Percentiles rank a stretch among this genome's conserved stretches.
phyloP scores from a whole-genome alignment of 2,113 vertebrate species.

The Paradisaea rubra region DNA sequence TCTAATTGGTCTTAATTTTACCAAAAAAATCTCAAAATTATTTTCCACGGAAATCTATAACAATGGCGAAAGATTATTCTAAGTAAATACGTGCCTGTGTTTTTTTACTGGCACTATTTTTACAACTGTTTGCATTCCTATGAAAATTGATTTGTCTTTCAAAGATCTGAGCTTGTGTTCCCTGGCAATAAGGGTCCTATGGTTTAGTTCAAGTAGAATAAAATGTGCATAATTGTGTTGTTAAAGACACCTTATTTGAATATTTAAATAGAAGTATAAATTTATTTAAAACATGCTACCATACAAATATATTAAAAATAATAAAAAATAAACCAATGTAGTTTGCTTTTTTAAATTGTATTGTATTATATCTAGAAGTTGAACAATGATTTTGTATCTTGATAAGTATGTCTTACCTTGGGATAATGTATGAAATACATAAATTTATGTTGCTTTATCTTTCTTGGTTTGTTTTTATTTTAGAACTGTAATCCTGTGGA shows the following conservation, averaged over 20 bases:
- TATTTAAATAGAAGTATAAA: not conserved
- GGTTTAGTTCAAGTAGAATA: conserved; percentile 31
- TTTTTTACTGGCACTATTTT: conserved; percentile 25
- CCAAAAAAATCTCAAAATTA: conserved; percentile 24
- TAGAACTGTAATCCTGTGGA: conserved; percentile 68
- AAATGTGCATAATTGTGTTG: not conserved
- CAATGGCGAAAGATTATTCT: conserved; percentile 91
- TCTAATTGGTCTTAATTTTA: conserved; percentile 70
- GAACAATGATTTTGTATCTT: conserved; percentile 10
- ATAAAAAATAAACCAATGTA: not conserved
- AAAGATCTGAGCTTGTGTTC: conserved; percentile 23
- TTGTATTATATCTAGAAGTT: not conserved
- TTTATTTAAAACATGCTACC: not conserved
- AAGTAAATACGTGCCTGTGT: conserved; percentile 14
- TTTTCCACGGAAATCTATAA: conserved; percentile 87
- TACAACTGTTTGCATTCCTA: not conserved
- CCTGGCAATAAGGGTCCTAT: not conserved
- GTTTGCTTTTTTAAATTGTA: not conserved
- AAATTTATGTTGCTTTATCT: conserved; percentile 1
- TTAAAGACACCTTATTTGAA: not conserved
- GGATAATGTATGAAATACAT: not conserved
- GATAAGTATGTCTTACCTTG: conserved; percentile 6
- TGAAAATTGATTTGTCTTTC: not conserved
- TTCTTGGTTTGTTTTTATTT: conserved; percentile 1
- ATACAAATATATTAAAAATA: not conserved